These are phyloP conservation scores for Potamilus streckersoni DNA, from an alignment of 1,140 invertebrate species.

Conservation along the genomic window DNA sequence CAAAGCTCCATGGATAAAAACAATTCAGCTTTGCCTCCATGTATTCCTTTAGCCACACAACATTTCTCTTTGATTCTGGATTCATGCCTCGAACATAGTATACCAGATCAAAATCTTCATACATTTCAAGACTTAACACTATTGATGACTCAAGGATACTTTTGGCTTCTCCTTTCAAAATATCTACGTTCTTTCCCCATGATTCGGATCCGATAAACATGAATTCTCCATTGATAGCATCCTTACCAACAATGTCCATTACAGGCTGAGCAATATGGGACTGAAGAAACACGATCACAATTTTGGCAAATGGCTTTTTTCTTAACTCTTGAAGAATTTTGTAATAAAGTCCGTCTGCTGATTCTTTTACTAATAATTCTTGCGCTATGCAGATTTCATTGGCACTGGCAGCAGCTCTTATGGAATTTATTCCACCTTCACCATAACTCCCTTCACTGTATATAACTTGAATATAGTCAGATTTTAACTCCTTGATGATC, in stretches of 20 bases:
- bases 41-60: conserved; percentile 29
- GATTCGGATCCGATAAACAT: conserved; percentile 38
- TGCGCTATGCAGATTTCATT: conserved; percentile 31
- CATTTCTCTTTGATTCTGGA: neutral
- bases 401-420: conserved; percentile 2
- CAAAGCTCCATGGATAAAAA: conserved; percentile 32
- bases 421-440: conserved; percentile 27
- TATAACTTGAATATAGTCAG: conserved; percentile 29
- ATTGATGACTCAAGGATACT: conserved; percentile 20
- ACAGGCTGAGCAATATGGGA: conserved; percentile 26
- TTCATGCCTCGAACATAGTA: conserved; percentile 3
- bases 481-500: conserved; percentile 8
- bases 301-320: conserved; percentile 20
- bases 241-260: neutral
- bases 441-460: conserved; percentile 38
- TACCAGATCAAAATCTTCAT: conserved; percentile 14
- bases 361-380: conserved; percentile 2
- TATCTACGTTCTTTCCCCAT: conserved; percentile 25
- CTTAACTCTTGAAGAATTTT: conserved; percentile 15
- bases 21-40: conserved; percentile 25
- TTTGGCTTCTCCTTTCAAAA: conserved; percentile 9
- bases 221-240: conserved; percentile 29
- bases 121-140: conserved; percentile 29
- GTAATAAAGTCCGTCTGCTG: conserved; percentile 13
- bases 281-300: conserved; percentile 36